Conservation (phyloP, 2,888 invertebrate genomes). For the Amiota communis region DNA sequence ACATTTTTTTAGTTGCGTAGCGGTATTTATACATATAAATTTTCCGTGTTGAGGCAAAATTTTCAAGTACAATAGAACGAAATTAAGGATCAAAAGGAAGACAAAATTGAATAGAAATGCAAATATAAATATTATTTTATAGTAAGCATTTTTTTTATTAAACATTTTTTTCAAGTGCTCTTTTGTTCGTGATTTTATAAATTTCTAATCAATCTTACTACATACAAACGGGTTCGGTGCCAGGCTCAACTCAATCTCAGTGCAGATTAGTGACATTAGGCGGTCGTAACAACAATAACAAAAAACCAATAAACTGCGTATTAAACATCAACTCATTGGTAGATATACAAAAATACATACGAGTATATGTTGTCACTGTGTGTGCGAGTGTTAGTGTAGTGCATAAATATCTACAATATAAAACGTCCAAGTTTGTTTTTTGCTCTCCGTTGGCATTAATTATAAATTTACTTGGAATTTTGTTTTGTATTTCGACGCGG, state of each 20-base stretch:
- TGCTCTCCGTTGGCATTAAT: too few species aligned
- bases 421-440: slow-evolving; percentile 11
- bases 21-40: too few species aligned
- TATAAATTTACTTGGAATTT: slow-evolving; percentile 14
- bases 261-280: slow-evolving; percentile 57
- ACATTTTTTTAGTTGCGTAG: neutral
- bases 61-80: neutral
- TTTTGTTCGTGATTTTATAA: slow-evolving; percentile 6
- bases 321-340: slow-evolving; percentile 10
- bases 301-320: slow-evolving; percentile 22
- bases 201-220: neutral
- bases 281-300: slow-evolving; percentile 25
- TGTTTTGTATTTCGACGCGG: neutral
- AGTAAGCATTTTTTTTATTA: slow-evolving; percentile 20
- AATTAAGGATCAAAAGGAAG: too few species aligned
- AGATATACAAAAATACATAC: slow-evolving; percentile 21
- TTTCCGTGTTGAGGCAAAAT: neutral
- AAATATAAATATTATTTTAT: neutral
- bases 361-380: neutral
- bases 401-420: slow-evolving; percentile 3
- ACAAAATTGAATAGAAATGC: too few species aligned
- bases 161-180: neutral
- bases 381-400: neutral
- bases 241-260: slow-evolving; percentile 60
- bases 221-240: neutral